A percentile compares a stretch with the other conserved stretches of the same genome.
phyloP scores from a whole-genome alignment of 1,140 invertebrate species.

The Caenorhabditis remanei region DNA sequence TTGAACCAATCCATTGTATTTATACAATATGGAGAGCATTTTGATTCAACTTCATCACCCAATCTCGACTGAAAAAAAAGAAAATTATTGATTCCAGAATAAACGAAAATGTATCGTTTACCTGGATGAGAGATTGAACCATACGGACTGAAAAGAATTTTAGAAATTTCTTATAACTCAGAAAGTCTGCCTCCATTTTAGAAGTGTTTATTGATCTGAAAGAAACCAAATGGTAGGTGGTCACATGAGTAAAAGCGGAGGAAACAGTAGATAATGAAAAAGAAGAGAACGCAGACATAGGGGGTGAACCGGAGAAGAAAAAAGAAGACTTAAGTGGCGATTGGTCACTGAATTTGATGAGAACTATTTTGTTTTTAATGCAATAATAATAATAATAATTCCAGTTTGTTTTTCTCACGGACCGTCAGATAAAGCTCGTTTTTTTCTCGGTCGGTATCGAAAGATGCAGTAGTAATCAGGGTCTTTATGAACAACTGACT shows the following conservation, averaged over 20 bases:
- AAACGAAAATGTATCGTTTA: neutral
- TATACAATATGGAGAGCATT: slow-evolving; percentile 5
- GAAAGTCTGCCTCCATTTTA: neutral
- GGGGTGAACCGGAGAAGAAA: neutral
- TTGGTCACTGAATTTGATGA: neutral
- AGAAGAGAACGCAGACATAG: neutral
- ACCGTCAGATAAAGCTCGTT: no score
- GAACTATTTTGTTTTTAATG: no score
- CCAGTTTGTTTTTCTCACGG: no score
- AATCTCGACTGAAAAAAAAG: slow-evolving; percentile 1
- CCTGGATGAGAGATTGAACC: slow-evolving; percentile 12
- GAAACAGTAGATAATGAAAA: neutral
- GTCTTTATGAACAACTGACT: neutral
- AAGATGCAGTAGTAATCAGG: neutral
- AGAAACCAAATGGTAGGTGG: slow-evolving; percentile 10
- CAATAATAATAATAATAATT: no score
- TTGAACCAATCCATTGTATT: slow-evolving; percentile 38
- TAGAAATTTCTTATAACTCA: neutral
- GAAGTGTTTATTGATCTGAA: slow-evolving; percentile 28
- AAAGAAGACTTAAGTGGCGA: neutral
- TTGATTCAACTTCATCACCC: slow-evolving; percentile 32
- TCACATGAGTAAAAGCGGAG: slow-evolving; percentile 7
- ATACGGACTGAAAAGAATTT: slow-evolving; percentile 10
- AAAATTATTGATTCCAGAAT: neutral
- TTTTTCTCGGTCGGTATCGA: neutral